Evolutionary conservation across 2,113 vertebrate genomes (phyloP), one percentile per base, ranked within the genome.

Genomic region (Chloroceryle aenea): DNA sequence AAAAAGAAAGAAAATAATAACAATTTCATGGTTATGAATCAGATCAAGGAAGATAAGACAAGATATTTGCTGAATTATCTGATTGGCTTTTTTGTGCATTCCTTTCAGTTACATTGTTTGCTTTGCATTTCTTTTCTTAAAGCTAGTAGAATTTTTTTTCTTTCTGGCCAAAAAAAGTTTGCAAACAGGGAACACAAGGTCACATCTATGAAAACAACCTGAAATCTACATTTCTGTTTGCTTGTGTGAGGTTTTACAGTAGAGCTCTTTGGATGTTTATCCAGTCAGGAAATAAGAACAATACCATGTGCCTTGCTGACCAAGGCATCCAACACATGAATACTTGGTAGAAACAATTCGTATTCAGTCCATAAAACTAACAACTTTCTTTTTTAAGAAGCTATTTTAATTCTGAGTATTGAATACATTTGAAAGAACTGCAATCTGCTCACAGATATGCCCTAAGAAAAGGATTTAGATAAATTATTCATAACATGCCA

Each of bases 401-500:
- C 2, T 72, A 50, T 87, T 95, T 91, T 82, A 92, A 82, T 94
- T 93, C 43, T 86, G 64, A 67, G 9, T 64, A 75, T 63, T 90
- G 73, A 85, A 89, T 91, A 87, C 22, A 81, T 68, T 75, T 78
- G 36, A 85, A 66, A 36, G n/a, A 85, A 75, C 47, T 72, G 40
- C 68, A 96, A 52, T 77, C 80, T 87, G 56, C 30, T 89, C 30
- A 73, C 32, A 67, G 82, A 94, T 78, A 93, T 42, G 21, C 34
- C 18, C 13, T 66, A 68, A 74, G 26, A 79, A 92, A 79, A 90
- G 5, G 8, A 43, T 81, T 74, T 64, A 59, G 42, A 89, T 72
- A 82, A 81, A 87, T 92, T 89, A 89, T 87, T 92, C 40, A 85
- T 85, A 91, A 48, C 23, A 87, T 84, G 27, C 25, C 47, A 64